Evolutionary conservation across 2,888 invertebrate genomes (phyloP), one percentile per base, ranked within the genome.

Genomic region (Cerceris rybyensis): DNA sequence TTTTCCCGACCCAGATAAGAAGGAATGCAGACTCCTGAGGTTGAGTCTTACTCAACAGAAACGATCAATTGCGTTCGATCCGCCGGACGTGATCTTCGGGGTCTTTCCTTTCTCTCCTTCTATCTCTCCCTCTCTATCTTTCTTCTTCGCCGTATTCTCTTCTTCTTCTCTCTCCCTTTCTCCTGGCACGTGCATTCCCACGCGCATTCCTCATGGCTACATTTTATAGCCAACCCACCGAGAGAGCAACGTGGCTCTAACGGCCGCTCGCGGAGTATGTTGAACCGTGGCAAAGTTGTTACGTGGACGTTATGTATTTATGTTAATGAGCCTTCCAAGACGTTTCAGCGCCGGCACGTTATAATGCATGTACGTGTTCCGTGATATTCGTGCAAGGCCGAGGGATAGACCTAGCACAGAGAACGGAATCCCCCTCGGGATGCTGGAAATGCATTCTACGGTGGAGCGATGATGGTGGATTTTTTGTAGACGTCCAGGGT

Each of bases 241-340:
- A 28, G 59, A 39, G 13, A 65, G 66, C 68, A 69, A 49, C 74
- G 70, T 64, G 64, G 72, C 28, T 72, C 83, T 80, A 82, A 83
- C 79, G 81, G 78, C 78, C 70, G 68, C 64, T 16, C 46, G 60
- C 39, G 52, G 58, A 71, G 81, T 81, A 78, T 84, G 77, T 85
- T 82, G 82, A 85, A 85, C 81, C 74, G 57, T 66, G 72, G 78
- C 81, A 65, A 68, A 75, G 72, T 81, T 75, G 78, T 82, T 82
- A 82, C 80, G 80, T 75, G 75, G 70, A 86, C 74, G 72, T 86
- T 86, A 87, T 85, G 80, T 82, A 83, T 84, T 86, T 86, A 85
- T 86, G 87, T 74, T 80, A 87, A 87, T 76, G 61, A 80, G 74
- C 64, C 75, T 49, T 63, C 42, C 67, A 55, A 66, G 75, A 73